Evolutionary conservation across 2,797 vertebrate species (phyloP).

Genomic region (Micromesistius poutassou): DNA sequence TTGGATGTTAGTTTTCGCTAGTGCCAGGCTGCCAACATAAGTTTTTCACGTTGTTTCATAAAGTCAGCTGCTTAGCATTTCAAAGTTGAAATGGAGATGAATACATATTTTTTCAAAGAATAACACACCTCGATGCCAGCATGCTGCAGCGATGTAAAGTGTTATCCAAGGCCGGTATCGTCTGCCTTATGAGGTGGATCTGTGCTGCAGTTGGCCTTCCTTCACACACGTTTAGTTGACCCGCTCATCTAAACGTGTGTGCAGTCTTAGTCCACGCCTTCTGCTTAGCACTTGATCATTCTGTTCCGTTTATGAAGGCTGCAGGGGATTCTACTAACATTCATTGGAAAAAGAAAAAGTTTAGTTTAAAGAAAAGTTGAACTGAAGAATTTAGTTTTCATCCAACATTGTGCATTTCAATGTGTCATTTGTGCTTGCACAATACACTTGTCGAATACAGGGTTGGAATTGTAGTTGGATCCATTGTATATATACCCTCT

Average conservation of each 20-base stretch:
- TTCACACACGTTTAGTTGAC: too few relatives aligned
- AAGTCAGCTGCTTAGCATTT: neutral
- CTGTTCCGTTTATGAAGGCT: too few relatives aligned
- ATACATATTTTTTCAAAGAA: neutral
- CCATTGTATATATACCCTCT: slow-evolving; percentile 10
- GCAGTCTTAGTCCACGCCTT: neutral
- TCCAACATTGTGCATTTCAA: neutral
- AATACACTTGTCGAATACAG: neutral
- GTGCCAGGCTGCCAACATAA: neutral
- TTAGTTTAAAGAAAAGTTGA: too few relatives aligned
- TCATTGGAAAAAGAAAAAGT: neutral
- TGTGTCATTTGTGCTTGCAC: slow-evolving; percentile 4
- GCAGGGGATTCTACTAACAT: neutral
- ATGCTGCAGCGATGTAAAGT: neutral
- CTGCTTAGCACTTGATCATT: too few relatives aligned
- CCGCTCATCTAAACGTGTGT: too few relatives aligned
- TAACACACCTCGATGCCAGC: neutral
- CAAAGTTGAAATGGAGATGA: neutral
- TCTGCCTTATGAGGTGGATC: neutral
- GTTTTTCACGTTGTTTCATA: neutral
- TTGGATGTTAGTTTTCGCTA: neutral
- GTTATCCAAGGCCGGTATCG: neutral
- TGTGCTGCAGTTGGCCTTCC: neutral
- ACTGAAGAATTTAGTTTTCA: too few relatives aligned
- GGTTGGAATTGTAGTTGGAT: neutral